Base-by-base conservation (phyloP, 2,888 invertebrate genomes). In the Megastigmus dorsalis region DNA sequence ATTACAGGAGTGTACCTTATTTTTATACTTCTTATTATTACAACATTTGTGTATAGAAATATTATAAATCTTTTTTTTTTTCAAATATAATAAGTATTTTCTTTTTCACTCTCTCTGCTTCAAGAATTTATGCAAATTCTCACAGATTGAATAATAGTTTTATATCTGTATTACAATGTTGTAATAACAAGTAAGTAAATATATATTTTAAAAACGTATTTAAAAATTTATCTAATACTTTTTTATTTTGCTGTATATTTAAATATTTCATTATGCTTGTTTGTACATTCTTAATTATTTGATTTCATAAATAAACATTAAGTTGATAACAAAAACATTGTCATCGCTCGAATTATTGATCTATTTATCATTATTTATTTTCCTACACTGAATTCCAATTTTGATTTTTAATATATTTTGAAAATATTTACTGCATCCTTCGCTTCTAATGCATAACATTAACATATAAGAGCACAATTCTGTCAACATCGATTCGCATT, bases 401-500 rank as follows among this genome's bases (percentile, higher is more conserved):
- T 63, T 75, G 54, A 62, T 76, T 68, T 62, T 66, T 65, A 36
- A 55, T 63, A 57, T 48, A 63, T 45, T 59, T 71, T 66, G 36
- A 73, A 76, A 76, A 76, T 73, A 73, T 68, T 66, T 54, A 59
- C 57, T 75, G 50, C 50, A 52, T 74, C 54, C 30, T 67, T 68
- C 52, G 15, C 20, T 54, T 68, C 41, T 52, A 69, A 63, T 63
- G 36, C 55, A 68, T 63, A 63, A 72, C 45, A 73, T 63, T 68
- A 67, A 72, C 52, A 73, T 68, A 66, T 75, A 75, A 72, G 72
- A 75, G 68, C 72, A 73, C 76, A 69, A 15, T 63, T 76, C 63
- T 72, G 36, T 73, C 36, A 68, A 76, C 55, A 76, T 68, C 26
- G 54, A 72, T 72, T 76, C 30, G 63, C 68, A 73, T 76, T 69